Base-by-base conservation (phyloP, 2,888 invertebrate species). In the Ernsta delagoae region DNA sequence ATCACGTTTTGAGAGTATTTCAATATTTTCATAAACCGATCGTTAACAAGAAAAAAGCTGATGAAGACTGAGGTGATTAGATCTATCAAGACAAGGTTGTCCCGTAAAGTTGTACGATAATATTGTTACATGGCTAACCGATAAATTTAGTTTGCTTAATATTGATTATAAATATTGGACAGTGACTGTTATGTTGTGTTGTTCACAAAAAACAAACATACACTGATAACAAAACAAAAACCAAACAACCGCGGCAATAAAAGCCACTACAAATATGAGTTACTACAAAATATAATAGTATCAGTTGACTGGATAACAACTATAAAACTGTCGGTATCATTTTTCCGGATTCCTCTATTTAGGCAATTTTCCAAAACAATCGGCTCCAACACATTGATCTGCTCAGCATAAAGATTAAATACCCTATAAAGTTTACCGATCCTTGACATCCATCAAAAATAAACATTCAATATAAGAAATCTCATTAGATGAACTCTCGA, bases 291-390 rank as follows among this genome's bases (percentile, higher is more conserved):
- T 12, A 59, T 8, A 39, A 36, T 59, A 12, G 8, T 59, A 12
- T 36, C 36, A 12, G n/a, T 56, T 39, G n/a, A 57, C n/a, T 57
- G 39, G 57, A 12, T 39, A 36, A 12, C 39, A 39, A 39, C 39
- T 12, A 57, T 57, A 57, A 57, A 39, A 16, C 39, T 16, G 36
- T 57, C 57, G 36, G 36, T 34, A 57, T 57, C 57, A n/a, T n/a
- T 36, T 57, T 57, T n/a, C 36, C 59, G 7, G 41, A 59, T 59
- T 39, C 41, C 39, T 57, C 39, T 8, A 8, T 57, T 57, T 57
- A 57, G 57, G 57, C 57, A 57, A 36, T 39, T 34, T 57, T 39
- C 57, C 57, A 57, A 57, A 57, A 57, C 24, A 8, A 57, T 12
- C 6, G 39, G 24, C 24, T 24, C 24, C 1, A 24, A 24, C 24